Evolutionary conservation across 2,797 vertebrate species (phyloP).

Genomic region (Betta splendens): DNA sequence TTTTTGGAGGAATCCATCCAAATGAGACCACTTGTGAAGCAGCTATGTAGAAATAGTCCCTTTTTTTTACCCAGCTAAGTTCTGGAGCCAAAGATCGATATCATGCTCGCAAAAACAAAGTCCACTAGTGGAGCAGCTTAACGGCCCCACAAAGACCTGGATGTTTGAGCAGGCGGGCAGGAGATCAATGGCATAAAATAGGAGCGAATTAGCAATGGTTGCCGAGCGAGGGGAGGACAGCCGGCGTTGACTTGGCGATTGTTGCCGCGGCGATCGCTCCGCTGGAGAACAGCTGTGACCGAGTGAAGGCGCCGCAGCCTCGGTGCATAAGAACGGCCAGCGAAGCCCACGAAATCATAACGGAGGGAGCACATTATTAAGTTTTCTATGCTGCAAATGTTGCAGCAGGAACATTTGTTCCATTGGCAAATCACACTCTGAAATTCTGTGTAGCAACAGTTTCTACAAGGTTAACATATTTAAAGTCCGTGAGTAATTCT

Average conservation of each 20-base stretch:
- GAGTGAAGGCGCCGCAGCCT: conserved; percentile 39
- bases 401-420: neutral
- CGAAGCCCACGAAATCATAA: too few species aligned
- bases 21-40: neutral
- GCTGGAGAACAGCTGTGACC: conserved; percentile 39
- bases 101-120: conserved; percentile 46
- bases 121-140: conserved; percentile 59
- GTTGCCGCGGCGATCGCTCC: conserved; percentile 57
- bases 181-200: conserved; percentile 77
- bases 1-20: too few species aligned
- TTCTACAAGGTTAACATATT: neutral
- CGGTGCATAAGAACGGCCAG: conserved; percentile 15
- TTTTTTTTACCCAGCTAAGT: conserved; percentile 18
- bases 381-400: too few species aligned
- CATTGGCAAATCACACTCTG: neutral
- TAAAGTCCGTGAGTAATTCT: conserved; percentile 21
- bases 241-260: conserved; percentile 61
- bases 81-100: conserved; percentile 55
- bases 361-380: too few species aligned
- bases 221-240: conserved; percentile 55
- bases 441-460: neutral
- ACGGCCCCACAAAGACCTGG: conserved; percentile 70
- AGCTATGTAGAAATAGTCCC: neutral
- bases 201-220: conserved; percentile 71
- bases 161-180: conserved; percentile 65